Evolutionary conservation across 2,888 invertebrate species (phyloP).

Genomic region (Poecilobothrus nobilitatus): DNA sequence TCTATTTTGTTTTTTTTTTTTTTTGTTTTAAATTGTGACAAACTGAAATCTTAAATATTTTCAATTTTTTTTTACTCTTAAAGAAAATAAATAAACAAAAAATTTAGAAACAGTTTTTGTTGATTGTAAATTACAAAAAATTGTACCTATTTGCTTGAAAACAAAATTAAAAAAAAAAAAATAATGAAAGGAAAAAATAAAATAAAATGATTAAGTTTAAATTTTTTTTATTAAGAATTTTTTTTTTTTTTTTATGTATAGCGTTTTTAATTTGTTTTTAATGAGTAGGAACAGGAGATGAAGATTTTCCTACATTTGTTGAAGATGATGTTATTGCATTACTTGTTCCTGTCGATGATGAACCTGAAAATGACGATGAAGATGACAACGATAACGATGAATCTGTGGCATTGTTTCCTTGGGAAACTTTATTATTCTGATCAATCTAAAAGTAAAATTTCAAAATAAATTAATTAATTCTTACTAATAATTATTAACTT

Average conservation of each 20-base stretch:
- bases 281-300: slow-evolving; percentile 42
- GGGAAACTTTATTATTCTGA: slow-evolving; percentile 36
- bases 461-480: background rate
- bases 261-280: slow-evolving; percentile 25
- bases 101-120: background rate
- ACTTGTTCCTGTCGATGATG: slow-evolving; percentile 24
- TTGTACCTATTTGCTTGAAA: background rate
- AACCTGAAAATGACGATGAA: slow-evolving; percentile 36
- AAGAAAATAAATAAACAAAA: background rate
- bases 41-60: background rate
- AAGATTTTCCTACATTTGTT: slow-evolving; percentile 28
- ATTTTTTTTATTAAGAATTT: slow-evolving; percentile 8
- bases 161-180: background rate
- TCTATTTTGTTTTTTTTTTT: background rate
- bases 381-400: slow-evolving; percentile 35
- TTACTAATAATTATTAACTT: too few species aligned
- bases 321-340: slow-evolving; percentile 17
- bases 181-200: background rate
- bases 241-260: slow-evolving; percentile 18
- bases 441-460: slow-evolving; percentile 31
- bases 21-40: background rate
- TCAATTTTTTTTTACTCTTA: background rate
- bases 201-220: background rate
- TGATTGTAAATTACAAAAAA: background rate
- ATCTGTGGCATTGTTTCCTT: slow-evolving; percentile 30